phyloP scores from a whole-genome alignment of 2,888 invertebrate genomes.

The Scaptomyza cyrtandrae region DNA sequence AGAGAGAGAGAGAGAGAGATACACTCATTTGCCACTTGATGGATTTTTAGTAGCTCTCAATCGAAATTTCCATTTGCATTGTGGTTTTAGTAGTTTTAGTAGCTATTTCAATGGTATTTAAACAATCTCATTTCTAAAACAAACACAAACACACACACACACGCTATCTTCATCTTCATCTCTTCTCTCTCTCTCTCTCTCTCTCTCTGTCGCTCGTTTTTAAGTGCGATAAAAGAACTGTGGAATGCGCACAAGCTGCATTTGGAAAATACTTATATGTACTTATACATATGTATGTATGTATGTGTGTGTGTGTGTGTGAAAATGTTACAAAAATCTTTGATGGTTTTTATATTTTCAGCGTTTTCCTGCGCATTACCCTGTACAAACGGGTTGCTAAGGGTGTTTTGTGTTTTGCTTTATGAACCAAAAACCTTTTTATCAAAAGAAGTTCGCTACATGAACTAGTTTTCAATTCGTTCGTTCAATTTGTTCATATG shows the following conservation, averaged over 20 bases:
- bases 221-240: slow-evolving; percentile 6
- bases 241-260: slow-evolving; percentile 12
- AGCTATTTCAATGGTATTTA: slow-evolving; percentile 69
- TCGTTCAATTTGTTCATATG: no score
- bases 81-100: slow-evolving; percentile 70
- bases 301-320: not conserved
- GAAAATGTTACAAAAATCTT: slow-evolving; percentile 20
- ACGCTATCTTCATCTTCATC: not conserved
- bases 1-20: not conserved
- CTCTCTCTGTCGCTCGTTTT: not conserved
- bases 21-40: slow-evolving; percentile 61
- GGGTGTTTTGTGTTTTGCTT: not conserved
- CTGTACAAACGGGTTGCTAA: not conserved
- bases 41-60: slow-evolving; percentile 57
- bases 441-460: not conserved
- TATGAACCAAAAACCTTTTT: no score
- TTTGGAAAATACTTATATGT: not conserved
- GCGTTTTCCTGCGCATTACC: slow-evolving; percentile 1
- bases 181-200: not conserved
- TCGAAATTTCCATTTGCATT: slow-evolving; percentile 40
- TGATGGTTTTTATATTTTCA: slow-evolving; percentile 5
- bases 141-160: slow-evolving; percentile 43
- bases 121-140: slow-evolving; percentile 54
- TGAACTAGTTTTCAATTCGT: no score
- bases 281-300: not conserved